Evolutionary conservation across 2,113 vertebrate genomes (phyloP), one percentile per base, ranked within the genome.

Genomic region (Pteropus alecto): DNA sequence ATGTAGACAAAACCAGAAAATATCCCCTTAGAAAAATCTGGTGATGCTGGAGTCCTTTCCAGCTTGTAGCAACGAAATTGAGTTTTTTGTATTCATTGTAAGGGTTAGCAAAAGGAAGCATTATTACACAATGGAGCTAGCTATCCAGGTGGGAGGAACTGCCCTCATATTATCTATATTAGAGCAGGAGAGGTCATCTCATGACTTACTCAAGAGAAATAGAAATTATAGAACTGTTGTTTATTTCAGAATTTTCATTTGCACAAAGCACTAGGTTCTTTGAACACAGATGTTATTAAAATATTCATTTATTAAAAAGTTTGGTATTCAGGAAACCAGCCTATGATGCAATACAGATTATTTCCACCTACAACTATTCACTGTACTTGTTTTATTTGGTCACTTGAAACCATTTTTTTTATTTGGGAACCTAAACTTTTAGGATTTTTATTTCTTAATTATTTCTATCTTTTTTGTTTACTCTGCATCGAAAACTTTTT

Each of bases 11-110:
- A 93, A 68, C 6, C 38, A 90, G 38, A 96, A 97, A 97, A 93
- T 82, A 92, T 73, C 68, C 38, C 30, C 43, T 89, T 94, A 94
- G 88, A 94, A 92, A 97, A 94, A 35, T 46, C 16, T 10, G 43
- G 61, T 48, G 13, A 92, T 46, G 79, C 28, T 83, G 79, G 63
- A 92, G 43, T 41, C 73, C 63, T 96, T 96, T 67, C 38, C 54
- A 93, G 56, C 28, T 82, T 87, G 38, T 89, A 51, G n/a, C n/a
- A 24, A 38, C 70, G 51, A 85, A 96, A 93, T 68, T 94, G 88
- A 89, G 93, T 92, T 97, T 90, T 95, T 95, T 86, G 71, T 79
- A 68, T 67, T 97, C 71, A 35, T 84, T 68, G 15, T 76, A 94
- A 83, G 35, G 4, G 58, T 58, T 94, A n/a, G 61, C 77, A 86